Conservation (phyloP, 2,797 vertebrate genomes). For the Oryzias sinensis region DNA sequence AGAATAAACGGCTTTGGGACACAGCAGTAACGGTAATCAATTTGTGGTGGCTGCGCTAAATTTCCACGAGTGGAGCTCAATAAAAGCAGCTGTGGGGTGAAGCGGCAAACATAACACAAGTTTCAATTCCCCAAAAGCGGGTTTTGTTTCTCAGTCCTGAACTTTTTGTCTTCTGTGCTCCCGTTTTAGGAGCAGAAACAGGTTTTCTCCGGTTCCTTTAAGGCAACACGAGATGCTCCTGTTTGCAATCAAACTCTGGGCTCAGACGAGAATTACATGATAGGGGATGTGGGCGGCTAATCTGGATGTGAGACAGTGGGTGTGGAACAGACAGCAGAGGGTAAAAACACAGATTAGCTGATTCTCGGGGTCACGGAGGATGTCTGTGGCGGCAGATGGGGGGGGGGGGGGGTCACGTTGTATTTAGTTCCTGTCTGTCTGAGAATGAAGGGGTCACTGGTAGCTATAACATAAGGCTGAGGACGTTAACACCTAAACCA, state of each 20-base stretch:
- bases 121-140: slow-evolving; percentile 16
- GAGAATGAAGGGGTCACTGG: slow-evolving; percentile 20
- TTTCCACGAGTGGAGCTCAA: slow-evolving; percentile 42
- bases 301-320: slow-evolving; percentile 32
- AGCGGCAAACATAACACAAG: slow-evolving; percentile 7
- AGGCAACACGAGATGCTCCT: slow-evolving; percentile 27
- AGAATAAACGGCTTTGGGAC: neutral
- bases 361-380: slow-evolving; percentile 50
- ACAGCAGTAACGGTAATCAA: slow-evolving; percentile 21
- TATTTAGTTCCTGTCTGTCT: slow-evolving; percentile 32
- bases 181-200: slow-evolving; percentile 16
- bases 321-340: slow-evolving; percentile 35
- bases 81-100: slow-evolving; percentile 7
- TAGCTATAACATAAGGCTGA: slow-evolving; percentile 23
- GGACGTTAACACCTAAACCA: slow-evolving; percentile 50
- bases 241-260: slow-evolving; percentile 14
- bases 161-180: slow-evolving; percentile 1
- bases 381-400: slow-evolving; percentile 54
- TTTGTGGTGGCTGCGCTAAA: slow-evolving; percentile 45
- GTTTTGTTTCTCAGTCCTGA: neutral
- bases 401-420: slow-evolving; percentile 15
- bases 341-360: slow-evolving; percentile 49
- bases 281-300: slow-evolving; percentile 39
- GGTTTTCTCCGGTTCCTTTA: slow-evolving; percentile 19
- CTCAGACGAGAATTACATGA: slow-evolving; percentile 6